These are phyloP conservation scores for Pardosa pseudoannulata DNA, from an alignment of 2,888 invertebrate species.

Conservation along the genomic window DNA sequence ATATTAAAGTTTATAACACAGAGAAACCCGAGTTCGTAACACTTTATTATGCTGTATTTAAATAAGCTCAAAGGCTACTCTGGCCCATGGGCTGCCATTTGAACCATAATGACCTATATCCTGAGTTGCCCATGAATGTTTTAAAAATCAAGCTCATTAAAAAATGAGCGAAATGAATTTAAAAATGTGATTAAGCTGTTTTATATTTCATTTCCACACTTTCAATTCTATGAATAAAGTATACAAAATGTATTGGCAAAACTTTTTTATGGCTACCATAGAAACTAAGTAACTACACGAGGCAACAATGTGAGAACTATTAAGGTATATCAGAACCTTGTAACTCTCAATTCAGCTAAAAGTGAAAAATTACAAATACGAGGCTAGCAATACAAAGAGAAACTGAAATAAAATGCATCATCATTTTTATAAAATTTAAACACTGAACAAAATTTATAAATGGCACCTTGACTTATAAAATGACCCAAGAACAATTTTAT, in stretches of 20 bases:
- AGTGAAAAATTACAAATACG: too few relatives aligned
- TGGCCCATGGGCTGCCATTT: neutral
- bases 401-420: too few relatives aligned
- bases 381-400: too few relatives aligned
- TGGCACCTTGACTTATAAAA: too few relatives aligned
- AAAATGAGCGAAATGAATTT: neutral
- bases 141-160: neutral
- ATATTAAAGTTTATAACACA: too few relatives aligned
- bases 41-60: neutral
- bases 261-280: neutral
- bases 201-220: neutral
- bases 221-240: neutral
- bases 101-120: neutral
- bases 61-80: neutral
- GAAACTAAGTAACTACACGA: neutral
- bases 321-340: too few relatives aligned
- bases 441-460: too few relatives aligned
- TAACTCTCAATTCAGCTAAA: too few relatives aligned
- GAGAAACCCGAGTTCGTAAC: too few relatives aligned
- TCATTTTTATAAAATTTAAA: too few relatives aligned
- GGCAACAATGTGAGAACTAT: constrained; percentile 5
- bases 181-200: neutral
- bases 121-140: constrained; percentile 1
- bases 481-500: too few relatives aligned
- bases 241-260: neutral